phyloP scores from a whole-genome alignment of 2,797 vertebrate genomes.

The Tauraco hartlaubi region DNA sequence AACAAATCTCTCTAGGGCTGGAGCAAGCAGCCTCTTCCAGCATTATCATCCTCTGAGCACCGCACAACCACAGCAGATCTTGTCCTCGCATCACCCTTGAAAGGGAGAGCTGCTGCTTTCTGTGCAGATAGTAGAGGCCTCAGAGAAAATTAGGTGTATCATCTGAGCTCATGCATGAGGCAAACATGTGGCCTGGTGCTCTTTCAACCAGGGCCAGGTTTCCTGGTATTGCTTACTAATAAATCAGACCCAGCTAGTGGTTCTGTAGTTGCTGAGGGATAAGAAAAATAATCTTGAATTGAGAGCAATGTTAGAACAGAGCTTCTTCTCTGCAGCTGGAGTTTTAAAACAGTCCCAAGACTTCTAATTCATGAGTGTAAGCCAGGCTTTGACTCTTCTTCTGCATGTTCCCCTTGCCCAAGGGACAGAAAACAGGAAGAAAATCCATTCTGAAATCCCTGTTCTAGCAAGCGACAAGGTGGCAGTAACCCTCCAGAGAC shows the following conservation, averaged over 20 bases:
- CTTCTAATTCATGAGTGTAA: not conserved
- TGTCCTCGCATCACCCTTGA: not conserved
- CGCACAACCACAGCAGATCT: not conserved
- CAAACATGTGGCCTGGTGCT: not conserved
- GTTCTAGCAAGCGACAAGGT: not conserved
- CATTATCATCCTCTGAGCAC: not conserved
- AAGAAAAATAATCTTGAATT: not conserved
- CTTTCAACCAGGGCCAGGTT: not conserved
- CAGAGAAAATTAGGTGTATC: not conserved
- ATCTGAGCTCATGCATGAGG: not conserved
- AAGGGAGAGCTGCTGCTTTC: not conserved
- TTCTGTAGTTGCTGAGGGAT: not conserved
- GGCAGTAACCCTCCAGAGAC: not conserved
- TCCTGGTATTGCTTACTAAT: not conserved
- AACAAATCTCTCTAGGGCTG: not conserved
- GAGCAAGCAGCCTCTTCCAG: not conserved
- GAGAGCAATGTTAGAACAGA: not conserved
- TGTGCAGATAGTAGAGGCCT: not conserved
- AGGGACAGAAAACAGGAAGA: not conserved
- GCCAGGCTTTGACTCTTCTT: not conserved
- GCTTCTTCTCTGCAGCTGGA: not conserved
- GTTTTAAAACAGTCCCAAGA: not conserved
- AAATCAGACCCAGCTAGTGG: not conserved
- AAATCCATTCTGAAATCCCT: not conserved
- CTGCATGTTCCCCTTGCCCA: not conserved